These are phyloP conservation scores for Cydia pomonella DNA, from an alignment of 1,140 invertebrate genomes.

Conservation along the genomic window DNA sequence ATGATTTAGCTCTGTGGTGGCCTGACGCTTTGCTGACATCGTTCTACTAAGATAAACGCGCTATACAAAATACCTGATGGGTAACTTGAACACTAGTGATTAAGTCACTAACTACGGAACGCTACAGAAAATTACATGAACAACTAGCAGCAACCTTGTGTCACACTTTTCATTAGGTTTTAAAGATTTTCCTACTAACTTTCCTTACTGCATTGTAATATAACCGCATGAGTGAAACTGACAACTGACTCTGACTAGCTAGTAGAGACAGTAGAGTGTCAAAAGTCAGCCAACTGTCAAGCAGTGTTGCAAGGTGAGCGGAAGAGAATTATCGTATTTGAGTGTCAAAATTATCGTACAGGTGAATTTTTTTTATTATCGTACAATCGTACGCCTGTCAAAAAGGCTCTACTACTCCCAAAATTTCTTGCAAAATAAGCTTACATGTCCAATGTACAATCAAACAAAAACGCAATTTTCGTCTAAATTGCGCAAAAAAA, in stretches of 20 bases:
- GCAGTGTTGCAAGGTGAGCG: too few relatives aligned
- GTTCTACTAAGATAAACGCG: slow-evolving; percentile 28
- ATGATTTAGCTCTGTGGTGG: slow-evolving; percentile 90
- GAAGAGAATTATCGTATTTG: too few relatives aligned
- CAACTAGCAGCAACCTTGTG: background rate
- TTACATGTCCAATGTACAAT: too few relatives aligned
- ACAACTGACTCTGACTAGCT: background rate
- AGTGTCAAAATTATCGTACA: too few relatives aligned
- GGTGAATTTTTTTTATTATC: too few relatives aligned
- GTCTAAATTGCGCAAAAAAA: too few relatives aligned
- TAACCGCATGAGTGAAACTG: background rate
- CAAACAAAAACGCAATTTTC: too few relatives aligned
- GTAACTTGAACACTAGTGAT: background rate
- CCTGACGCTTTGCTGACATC: slow-evolving; percentile 90
- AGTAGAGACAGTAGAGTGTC: background rate
- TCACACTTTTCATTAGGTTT: background rate
- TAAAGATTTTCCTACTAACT: background rate
- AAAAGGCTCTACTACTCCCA: too few relatives aligned
- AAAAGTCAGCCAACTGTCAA: background rate
- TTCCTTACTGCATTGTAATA: background rate
- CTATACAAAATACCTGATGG: background rate
- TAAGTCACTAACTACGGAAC: background rate
- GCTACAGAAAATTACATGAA: background rate
- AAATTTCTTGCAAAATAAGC: too few relatives aligned
- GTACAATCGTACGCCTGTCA: too few relatives aligned